Conservation (phyloP, 1,140 invertebrate species). For the Diorhabda carinulata region DNA sequence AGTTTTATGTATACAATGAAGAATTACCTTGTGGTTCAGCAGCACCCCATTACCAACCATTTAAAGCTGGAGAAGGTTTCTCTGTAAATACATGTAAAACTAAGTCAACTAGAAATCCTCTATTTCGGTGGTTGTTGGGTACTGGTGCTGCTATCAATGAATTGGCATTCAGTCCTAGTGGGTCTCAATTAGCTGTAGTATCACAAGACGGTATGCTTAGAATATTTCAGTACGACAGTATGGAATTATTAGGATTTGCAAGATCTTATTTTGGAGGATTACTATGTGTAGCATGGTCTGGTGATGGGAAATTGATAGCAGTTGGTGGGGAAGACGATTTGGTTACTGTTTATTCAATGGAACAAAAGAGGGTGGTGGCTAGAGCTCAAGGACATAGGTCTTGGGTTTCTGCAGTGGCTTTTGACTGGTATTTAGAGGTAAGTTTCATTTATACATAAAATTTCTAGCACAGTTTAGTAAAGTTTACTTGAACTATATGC, state of each 20-base stretch:
- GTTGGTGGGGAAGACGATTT: conserved; percentile 98
- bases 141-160: conserved; percentile 82
- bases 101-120: conserved; percentile 91
- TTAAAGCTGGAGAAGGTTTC: conserved; percentile 93
- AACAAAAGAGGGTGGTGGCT: conserved; percentile 90
- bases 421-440: conserved; percentile 65
- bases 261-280: conserved; percentile 97
- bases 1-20: conserved; percentile 97
- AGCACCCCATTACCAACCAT: conserved; percentile 86
- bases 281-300: conserved; percentile 95
- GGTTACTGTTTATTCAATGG: conserved; percentile 95
- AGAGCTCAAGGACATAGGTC: conserved; percentile 91
- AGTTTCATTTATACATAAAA: background rate
- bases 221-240: conserved; percentile 95
- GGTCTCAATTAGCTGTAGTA: conserved; percentile 85
- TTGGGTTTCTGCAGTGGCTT: conserved; percentile 96
- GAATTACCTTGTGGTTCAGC: conserved; percentile 83
- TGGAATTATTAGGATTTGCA: conserved; percentile 88
- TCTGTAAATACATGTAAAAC: conserved; percentile 94
- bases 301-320: conserved; percentile 91
- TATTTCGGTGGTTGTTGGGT: conserved; percentile 61
- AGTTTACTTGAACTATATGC: no score
- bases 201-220: conserved; percentile 95
- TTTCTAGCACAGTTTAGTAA: no score
- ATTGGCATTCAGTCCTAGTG: conserved; percentile 95